Base-by-base conservation (phyloP, 1,140 invertebrate genomes). In the Diploscapter pachys region DNA sequence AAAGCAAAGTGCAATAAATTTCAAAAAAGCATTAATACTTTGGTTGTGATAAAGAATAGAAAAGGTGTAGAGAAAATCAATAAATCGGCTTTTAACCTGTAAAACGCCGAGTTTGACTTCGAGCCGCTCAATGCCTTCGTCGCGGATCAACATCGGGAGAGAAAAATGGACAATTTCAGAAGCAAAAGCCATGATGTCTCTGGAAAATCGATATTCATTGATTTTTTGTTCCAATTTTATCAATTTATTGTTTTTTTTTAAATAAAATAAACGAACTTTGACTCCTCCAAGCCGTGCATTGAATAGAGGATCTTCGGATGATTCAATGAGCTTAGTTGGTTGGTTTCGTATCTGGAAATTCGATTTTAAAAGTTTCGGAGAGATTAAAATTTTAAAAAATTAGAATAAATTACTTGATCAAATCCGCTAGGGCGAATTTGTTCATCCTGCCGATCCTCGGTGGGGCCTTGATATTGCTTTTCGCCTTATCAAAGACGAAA, bases 231-330 rank as follows among this genome's bases (percentile, higher is more conserved):
- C 8, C 63, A 65, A 13, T 1, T 2, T 59, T 59, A 11, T 65
- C 31, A 2, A 31, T 65, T 65, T 65, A 65, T 31, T 31, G 6
- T 31, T 8, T 65, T 31, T 31, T 31, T 31, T 31, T 31, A 31
- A 6, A 65, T 31, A 65, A 31, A 9, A 55, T 52, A 9, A 53
- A 86, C 84, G 85, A 81, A 87, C 87, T 87, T 86, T 70, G 84
- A 85, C 78, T 88, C 87, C 73, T 88, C 87, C n/a, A 87, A 54
- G 51, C 83, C 81, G 77, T 87, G 86, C 6, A 86, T 64, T 8
- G 87, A 79, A 50, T 81, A 79, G 5, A 88, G 80, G 63, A 88
- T 85, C 72, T 84, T 83, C 2, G 86, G 86, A 80, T 88, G 87
- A 64, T 82, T 83, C 5, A 87, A 75, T 59, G 80, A 74, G 62